phyloP scores from a whole-genome alignment of 2,113 vertebrate species.

The Tupaia tana region DNA sequence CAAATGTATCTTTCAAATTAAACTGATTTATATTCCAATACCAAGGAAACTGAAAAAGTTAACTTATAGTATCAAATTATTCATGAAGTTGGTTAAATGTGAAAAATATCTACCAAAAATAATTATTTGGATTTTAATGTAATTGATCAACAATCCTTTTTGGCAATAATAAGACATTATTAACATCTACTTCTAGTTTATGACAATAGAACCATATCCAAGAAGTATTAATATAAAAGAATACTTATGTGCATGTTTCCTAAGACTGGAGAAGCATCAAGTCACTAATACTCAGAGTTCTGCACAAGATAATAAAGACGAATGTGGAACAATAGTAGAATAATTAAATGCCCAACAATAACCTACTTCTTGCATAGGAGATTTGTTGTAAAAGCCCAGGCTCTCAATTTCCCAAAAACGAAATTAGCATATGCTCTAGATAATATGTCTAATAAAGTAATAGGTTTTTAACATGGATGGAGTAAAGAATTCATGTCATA shows the following conservation, averaged over 20 bases:
- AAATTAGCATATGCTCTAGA: background rate
- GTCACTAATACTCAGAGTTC: background rate
- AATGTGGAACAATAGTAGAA: background rate
- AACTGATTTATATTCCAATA: background rate
- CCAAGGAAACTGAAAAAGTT: conserved; percentile 3
- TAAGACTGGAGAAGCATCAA: conserved; percentile 8
- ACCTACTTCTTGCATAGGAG: background rate
- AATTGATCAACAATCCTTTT: conserved; percentile 2
- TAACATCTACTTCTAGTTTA: conserved; percentile 16
- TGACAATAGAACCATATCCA: conserved; percentile 4
- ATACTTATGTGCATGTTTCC: conserved; percentile 44
- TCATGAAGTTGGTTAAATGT: background rate
- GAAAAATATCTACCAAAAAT: background rate
- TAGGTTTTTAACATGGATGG: background rate
- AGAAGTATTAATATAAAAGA: background rate
- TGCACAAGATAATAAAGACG: background rate
- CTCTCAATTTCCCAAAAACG: conserved; percentile 11
- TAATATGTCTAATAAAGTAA: conserved; percentile 31
- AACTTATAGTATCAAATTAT: background rate
- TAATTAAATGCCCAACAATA: conserved; percentile 35
- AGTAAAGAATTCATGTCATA: background rate
- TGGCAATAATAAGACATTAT: conserved; percentile 15
- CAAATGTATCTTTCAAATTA: conserved; percentile 41
- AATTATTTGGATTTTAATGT: conserved; percentile 31
- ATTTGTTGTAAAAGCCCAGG: background rate